Percentiles rank a stretch among this genome's conserved stretches.
Evolutionary conservation across 2,113 vertebrate genomes (phyloP).

Genomic region (Tragelaphus imberbis): DNA sequence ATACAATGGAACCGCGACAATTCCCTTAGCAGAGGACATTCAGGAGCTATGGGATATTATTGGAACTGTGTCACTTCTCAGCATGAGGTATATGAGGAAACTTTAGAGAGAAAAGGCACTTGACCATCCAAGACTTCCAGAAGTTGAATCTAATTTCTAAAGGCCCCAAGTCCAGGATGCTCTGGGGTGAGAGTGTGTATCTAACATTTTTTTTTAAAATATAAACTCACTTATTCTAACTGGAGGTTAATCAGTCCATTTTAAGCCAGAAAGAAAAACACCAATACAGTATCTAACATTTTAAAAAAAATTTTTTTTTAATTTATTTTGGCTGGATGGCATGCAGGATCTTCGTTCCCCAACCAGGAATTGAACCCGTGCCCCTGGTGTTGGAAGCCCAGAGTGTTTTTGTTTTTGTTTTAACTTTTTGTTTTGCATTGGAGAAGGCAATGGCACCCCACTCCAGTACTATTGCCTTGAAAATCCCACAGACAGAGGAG

Average conservation of each 20-base stretch:
- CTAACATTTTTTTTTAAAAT: background rate
- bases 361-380: rapidly evolving
- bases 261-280: no score
- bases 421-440: background rate
- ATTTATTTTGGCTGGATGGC: background rate
- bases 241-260: no score
- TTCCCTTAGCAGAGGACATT: background rate
- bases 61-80: conserved; percentile 33
- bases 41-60: background rate
- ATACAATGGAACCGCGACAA: background rate
- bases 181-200: background rate
- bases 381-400: background rate
- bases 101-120: background rate
- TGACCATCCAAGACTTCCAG: background rate
- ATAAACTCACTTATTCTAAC: no score
- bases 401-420: background rate
- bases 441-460: no score
- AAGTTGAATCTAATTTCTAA: background rate
- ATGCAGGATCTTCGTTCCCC: background rate
- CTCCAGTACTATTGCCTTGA: no score
- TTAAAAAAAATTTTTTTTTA: background rate
- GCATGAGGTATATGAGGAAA: background rate
- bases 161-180: background rate
- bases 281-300: background rate
- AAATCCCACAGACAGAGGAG: no score